Percentiles rank a stretch among this genome's conserved stretches.
phyloP scores from a whole-genome alignment of 2,888 invertebrate genomes.

The Epistrophe grossulariae region DNA sequence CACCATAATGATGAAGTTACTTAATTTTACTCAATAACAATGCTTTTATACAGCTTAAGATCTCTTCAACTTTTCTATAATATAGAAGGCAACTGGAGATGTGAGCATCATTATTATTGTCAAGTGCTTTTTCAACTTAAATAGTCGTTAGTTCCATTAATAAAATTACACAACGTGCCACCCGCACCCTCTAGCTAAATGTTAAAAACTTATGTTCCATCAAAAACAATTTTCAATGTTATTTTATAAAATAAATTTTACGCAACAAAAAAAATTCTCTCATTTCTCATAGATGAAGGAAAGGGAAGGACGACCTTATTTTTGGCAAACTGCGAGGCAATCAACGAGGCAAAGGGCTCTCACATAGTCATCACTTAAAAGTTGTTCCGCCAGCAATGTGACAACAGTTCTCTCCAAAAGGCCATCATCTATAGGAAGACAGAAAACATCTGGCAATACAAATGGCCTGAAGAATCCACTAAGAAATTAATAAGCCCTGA shows the following conservation, averaged over 20 bases:
- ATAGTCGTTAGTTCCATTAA: slow-evolving; percentile 60
- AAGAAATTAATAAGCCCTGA: slow-evolving; percentile 76
- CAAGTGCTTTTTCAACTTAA: slow-evolving; percentile 16
- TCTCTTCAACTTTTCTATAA: not conserved
- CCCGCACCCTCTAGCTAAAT: not conserved
- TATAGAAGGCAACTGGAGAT: not conserved
- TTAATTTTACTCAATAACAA: not conserved
- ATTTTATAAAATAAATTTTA: slow-evolving; percentile 62
- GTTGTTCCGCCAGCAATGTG: slow-evolving; percentile 48
- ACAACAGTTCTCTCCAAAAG: slow-evolving; percentile 50
- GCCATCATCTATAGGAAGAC: slow-evolving; percentile 44
- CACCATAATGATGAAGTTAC: not conserved
- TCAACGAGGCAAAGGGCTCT: slow-evolving; percentile 19
- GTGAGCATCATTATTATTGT: slow-evolving; percentile 16
- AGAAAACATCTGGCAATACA: slow-evolving; percentile 75
- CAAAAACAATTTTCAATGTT: slow-evolving; percentile 68
- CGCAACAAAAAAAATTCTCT: slow-evolving; percentile 38
- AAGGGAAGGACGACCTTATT: slow-evolving; percentile 43
- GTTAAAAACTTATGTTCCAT: slow-evolving; percentile 42
- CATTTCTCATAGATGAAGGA: slow-evolving; percentile 71
- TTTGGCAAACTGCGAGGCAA: slow-evolving; percentile 13
- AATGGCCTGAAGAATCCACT: slow-evolving; percentile 72
- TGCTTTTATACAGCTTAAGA: not conserved
- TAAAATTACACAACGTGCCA: slow-evolving; percentile 54
- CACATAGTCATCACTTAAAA: slow-evolving; percentile 68